Base-by-base conservation (phyloP, 2,888 invertebrate genomes). In the Phaedon cochleariae region DNA sequence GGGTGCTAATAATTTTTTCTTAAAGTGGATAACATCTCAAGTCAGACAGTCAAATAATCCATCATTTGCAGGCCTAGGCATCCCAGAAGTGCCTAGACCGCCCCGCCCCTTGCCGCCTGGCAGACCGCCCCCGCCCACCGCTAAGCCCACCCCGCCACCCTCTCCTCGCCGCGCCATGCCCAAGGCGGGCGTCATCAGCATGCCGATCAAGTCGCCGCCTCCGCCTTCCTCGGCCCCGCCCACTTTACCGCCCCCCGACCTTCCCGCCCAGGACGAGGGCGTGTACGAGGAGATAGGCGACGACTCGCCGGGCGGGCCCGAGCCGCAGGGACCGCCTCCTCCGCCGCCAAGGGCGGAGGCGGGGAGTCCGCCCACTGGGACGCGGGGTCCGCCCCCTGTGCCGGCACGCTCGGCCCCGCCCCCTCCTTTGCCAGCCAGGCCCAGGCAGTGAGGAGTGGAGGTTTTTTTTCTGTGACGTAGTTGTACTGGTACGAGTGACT, bases 341-440 rank as follows among this genome's bases (percentile, higher is more conserved):
- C 85, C 84, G 37, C 85, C 82, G 55, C 85, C 69, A 10, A 64
- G 83, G 72, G 85, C 87, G 0, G 86, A 87, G 41, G 85, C 88
- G 5, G 86, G 41, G 26, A 3, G 87, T 17, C 85, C 88, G 18
- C 89, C 90, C 6, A 78, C 90, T n/a, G 85, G 87, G 9, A 87
- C 90, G 37, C 78, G 77, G 78, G 82, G 70, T 69, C 83, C 83
- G 17, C 84, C 87, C 1, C 85, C 87, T 0, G 87, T 89, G 29
- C 85, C 87, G 2, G 85, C 83, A 63, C 84, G 86, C 68, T 86
- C 83, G 71, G 87, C 84, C 60, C 88, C 83, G 15, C 90, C 90
- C 5, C 90, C 90, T 18, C 90, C 91, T 0, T 82, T 90, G 70
- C 91, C 91, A 2, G 90, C 90, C 41, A 86, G 90, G 60, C 88